Evolutionary conservation across 2,888 invertebrate species (phyloP), one percentile per base, ranked within the genome.

Genomic region (Resseliella maxima): DNA sequence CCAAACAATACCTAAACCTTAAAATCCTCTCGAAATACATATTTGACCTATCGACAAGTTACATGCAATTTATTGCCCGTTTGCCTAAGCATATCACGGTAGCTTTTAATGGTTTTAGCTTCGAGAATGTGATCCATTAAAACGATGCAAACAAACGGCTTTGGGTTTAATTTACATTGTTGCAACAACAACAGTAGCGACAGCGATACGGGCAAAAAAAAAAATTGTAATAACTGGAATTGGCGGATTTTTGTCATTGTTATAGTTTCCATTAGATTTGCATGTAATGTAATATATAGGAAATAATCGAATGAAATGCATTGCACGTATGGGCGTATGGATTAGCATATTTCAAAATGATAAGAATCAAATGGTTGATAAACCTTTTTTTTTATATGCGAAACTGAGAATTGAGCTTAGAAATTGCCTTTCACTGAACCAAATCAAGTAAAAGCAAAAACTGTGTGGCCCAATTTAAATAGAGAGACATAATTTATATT

Each of bases 261-360:
- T 59, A 59, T 59, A 24, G 59, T 27, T 50, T 41, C 41, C 41
- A 41, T 10, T 50, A 50, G 2, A 59, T 18, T n/a, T 59, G 5
- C 59, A 59, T 27, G 1, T 59, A 18, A 2, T 50, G 24, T 12
- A 45, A 27, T 59, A 8, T 18, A 59, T 15, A 72, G 72, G n/a
- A 72, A 72, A 35, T 31, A n/a, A 72, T 72, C 27, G 31, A 31
- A 12, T 72, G 72, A 59, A 59, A 2, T 8, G 18, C 5, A 59
- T 2, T 72, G 72, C 59, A 59, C 59, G 24, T 24, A n/a, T 31
- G 72, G 31, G 31, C 72, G 72, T 72, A 72, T n/a, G 35, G 72
- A 72, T 72, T 72, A 72, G 72, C 72, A 72, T 72, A 72, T 72
- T 72, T 72, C 27, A 72, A 31, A n/a, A 72, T 3, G 72, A 72